Percentiles rank a stretch among this genome's conserved stretches.
phyloP scores from a whole-genome alignment of 2,113 vertebrate genomes.

The Gymnorhina tibicen region DNA sequence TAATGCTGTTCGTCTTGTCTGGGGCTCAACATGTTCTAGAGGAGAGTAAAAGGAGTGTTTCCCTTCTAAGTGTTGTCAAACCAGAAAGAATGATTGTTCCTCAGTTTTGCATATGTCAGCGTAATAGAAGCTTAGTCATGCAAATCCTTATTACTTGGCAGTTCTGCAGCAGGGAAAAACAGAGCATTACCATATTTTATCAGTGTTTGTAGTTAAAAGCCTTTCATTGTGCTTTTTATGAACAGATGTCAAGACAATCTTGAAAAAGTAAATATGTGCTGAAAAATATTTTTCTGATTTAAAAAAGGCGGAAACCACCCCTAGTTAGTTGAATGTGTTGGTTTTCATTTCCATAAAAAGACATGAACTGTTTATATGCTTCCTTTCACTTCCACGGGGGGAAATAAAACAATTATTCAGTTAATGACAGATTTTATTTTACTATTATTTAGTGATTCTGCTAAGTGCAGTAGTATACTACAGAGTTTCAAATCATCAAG shows the following conservation, averaged over 20 bases:
- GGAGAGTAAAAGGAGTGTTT: slow-evolving; percentile 42
- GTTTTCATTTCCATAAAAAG: slow-evolving; percentile 46
- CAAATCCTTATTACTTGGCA: slow-evolving; percentile 72
- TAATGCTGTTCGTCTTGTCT: neutral
- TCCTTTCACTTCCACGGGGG: neutral
- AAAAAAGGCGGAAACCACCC: neutral
- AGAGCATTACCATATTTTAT: slow-evolving; percentile 61
- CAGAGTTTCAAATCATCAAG: neutral
- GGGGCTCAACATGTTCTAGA: neutral
- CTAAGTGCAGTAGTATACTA: neutral
- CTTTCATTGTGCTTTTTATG: slow-evolving; percentile 65
- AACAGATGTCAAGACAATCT: slow-evolving; percentile 61
- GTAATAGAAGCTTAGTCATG: slow-evolving; percentile 68
- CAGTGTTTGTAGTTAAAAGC: slow-evolving; percentile 62
- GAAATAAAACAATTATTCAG: neutral
- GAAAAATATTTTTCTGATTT: slow-evolving; percentile 59
- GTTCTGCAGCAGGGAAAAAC: slow-evolving; percentile 35
- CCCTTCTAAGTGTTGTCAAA: slow-evolving; percentile 59
- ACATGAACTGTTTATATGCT: slow-evolving; percentile 19
- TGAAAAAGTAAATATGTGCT: slow-evolving; percentile 45
- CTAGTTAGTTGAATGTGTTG: slow-evolving; percentile 31
- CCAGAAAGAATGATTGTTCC: slow-evolving; percentile 30
- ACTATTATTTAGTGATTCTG: neutral
- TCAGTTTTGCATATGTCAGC: slow-evolving; percentile 69
- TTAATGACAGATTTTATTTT: neutral